Percentiles rank a stretch among this genome's conserved stretches.
Conservation (phyloP, 2,113 vertebrate genomes). For the Rhinolophus ferrumequinum region DNA sequence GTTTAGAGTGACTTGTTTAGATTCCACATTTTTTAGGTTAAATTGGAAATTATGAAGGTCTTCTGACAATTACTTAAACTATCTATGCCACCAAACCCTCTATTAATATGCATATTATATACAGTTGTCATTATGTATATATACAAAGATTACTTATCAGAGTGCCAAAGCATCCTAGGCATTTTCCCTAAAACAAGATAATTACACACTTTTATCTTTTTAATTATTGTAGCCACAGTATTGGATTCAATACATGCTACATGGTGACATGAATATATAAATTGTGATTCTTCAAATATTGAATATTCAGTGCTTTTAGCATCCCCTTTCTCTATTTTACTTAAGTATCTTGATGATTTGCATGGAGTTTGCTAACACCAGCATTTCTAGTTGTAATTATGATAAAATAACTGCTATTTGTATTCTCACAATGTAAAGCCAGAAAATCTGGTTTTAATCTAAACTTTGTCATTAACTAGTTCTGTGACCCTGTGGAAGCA, state of each 20-base stretch:
- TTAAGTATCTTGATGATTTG: constrained; percentile 43
- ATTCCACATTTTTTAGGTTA: background rate
- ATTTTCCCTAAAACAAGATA: constrained; percentile 11
- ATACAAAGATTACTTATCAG: constrained; percentile 38
- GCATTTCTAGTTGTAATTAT: constrained; percentile 36
- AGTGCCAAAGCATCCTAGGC: background rate
- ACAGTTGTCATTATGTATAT: too few species aligned
- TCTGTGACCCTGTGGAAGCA: background rate
- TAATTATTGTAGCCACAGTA: background rate
- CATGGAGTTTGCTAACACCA: background rate
- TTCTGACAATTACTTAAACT: background rate
- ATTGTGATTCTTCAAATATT: constrained; percentile 44
- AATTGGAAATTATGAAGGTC: background rate
- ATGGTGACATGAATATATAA: constrained; percentile 43
- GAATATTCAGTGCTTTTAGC: constrained; percentile 24
- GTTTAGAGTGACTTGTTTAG: background rate
- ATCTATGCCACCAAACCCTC: background rate
- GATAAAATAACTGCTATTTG: constrained; percentile 51
- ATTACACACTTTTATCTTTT: constrained; percentile 12
- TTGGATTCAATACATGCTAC: constrained; percentile 21
- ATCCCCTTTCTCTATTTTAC: constrained; percentile 40
- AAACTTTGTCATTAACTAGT: constrained; percentile 5
- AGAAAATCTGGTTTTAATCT: constrained; percentile 33
- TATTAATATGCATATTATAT: constrained; percentile 2
- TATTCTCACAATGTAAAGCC: constrained; percentile 47